Evolutionary conservation across 2,888 invertebrate genomes (phyloP).

Genomic region (Adela reaumurella): DNA sequence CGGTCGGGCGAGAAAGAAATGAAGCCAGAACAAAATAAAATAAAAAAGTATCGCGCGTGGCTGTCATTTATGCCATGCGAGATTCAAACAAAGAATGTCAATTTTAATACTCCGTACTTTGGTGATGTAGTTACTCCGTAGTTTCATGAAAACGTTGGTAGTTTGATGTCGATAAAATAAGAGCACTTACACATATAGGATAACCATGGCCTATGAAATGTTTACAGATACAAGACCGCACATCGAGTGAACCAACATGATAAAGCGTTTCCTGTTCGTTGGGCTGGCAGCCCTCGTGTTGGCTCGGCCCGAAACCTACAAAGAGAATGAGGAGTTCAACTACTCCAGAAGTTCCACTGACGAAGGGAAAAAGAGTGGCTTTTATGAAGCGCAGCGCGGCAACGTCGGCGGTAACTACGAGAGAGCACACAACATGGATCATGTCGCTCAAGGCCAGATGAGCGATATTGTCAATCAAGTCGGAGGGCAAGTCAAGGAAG

Average conservation of each 20-base stretch:
- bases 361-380: slow-evolving; percentile 42
- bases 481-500: slow-evolving; percentile 41
- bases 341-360: slow-evolving; percentile 46
- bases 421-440: slow-evolving; percentile 48
- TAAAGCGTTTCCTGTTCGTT: slow-evolving; percentile 25
- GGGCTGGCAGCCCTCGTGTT: slow-evolving; percentile 25
- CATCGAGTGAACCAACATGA: slow-evolving; percentile 22
- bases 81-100: too few relatives aligned
- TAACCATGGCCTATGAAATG: too few relatives aligned
- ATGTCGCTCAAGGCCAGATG: slow-evolving; percentile 44
- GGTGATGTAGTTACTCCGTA: too few relatives aligned
- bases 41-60: too few relatives aligned
- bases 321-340: slow-evolving; percentile 48
- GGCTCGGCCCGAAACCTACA: slow-evolving; percentile 39
- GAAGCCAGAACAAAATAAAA: too few relatives aligned
- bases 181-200: too few relatives aligned
- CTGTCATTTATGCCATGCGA: too few relatives aligned
- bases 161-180: too few relatives aligned
- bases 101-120: too few relatives aligned
- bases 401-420: slow-evolving; percentile 52
- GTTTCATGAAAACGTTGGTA: too few relatives aligned
- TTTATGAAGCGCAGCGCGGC: slow-evolving; percentile 46
- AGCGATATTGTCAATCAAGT: slow-evolving; percentile 37
- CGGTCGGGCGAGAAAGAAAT: too few relatives aligned
- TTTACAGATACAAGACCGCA: not conserved